Evolutionary conservation across 2,113 vertebrate species (phyloP), one percentile per base, ranked within the genome.

Genomic region (Alligator sinensis): DNA sequence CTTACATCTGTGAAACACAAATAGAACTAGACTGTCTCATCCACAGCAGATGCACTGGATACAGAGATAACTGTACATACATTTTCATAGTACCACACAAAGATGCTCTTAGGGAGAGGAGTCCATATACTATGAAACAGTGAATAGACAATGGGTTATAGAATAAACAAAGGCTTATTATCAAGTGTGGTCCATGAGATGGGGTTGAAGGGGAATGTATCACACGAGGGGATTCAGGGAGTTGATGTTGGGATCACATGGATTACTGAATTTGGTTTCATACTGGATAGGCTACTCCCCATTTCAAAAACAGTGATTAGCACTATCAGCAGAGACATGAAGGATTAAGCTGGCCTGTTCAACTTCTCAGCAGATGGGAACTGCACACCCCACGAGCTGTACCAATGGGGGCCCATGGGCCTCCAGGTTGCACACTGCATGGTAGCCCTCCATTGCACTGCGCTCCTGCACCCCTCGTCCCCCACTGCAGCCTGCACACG

Each of bases 251-350:
- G 25, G 2, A 3, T 11, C 59, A 60, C 59, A 6, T 1, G 1
- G 2, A 1, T 72, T 88, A n/a, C 74, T 94, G 94, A 84, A 77
- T 92, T 95, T 94, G 66, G 84, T 59, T 47, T 84, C 55, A 0
- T 68, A 82, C 92, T 63, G 14, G 34, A 59, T 78, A 79, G 59
- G 30, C 47, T 27, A 54, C 47, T n/a, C 24, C 84, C 76, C n/a
- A 15, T 27, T 24, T 78, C 1, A 1, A 66, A 72, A 76, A 11
- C 4, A 11, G 34, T 87, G 96, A 76, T 1, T 4, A 85, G 93
- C 70, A 90, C 76, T 13, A 22, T 57, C 82, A 80, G 76, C 78
- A 68, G 93, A 66, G 78, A 5, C n/a, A 77, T 22, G 16, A n/a
- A 60, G 86, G 72, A 38, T 93, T 80, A 7, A 47, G 47, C 47